Conservation (phyloP, 2,113 vertebrate genomes). For the Falco punctatus region DNA sequence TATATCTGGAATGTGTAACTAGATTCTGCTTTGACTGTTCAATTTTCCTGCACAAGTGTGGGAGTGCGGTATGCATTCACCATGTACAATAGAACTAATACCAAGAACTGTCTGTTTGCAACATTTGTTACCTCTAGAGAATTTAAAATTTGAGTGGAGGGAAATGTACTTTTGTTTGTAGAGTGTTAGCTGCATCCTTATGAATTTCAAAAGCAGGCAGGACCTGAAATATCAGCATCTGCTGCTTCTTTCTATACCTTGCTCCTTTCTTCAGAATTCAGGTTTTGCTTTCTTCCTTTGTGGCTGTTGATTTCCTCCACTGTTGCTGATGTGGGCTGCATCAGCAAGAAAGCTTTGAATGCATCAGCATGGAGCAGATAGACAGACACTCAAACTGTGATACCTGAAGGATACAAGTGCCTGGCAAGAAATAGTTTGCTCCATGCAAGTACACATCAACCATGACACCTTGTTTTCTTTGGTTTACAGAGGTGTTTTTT, state of each 20-base stretch:
- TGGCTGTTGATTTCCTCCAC: neutral
- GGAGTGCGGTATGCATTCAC: neutral
- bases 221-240: neutral
- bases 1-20: neutral
- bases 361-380: fast-evolving
- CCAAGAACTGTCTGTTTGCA: neutral
- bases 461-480: neutral
- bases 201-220: neutral
- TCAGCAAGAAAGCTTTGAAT: neutral
- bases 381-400: neutral
- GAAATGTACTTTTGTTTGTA: constrained; percentile 3
- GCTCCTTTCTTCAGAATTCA: neutral
- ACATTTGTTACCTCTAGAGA: neutral
- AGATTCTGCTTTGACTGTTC: constrained; percentile 18
- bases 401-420: neutral
- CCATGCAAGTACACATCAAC: neutral
- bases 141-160: neutral
- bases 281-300: neutral
- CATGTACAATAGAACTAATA: neutral
- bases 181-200: neutral
- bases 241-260: neutral
- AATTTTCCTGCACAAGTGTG: neutral
- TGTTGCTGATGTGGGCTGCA: neutral
- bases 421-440: neutral
- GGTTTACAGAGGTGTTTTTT: neutral